A percentile compares a stretch with the other conserved stretches of the same genome.
Conservation (phyloP, 2,888 invertebrate genomes). For the Buathra laborator region DNA sequence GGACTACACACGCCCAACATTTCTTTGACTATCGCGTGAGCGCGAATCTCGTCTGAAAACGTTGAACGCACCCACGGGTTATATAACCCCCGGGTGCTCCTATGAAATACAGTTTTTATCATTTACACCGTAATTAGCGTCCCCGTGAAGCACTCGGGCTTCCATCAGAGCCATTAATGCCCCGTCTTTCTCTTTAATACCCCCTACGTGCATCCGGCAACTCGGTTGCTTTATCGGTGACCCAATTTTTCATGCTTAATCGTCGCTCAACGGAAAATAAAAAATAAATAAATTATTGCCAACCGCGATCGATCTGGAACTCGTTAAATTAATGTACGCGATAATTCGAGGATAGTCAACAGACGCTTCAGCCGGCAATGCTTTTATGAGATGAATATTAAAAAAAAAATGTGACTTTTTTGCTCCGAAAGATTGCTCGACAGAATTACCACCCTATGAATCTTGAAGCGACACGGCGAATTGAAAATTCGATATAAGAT, state of each 20-base stretch:
- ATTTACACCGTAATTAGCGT: conserved; percentile 77
- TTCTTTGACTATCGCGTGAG: conserved; percentile 72
- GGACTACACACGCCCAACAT: conserved; percentile 49
- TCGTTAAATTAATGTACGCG: too few species aligned
- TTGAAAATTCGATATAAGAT: too few species aligned
- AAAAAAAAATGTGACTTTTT: too few species aligned
- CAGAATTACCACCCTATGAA: too few species aligned
- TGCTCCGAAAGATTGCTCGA: too few species aligned
- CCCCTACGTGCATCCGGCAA: background rate
- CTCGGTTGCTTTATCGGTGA: conserved; percentile 53
- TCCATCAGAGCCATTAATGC: conserved; percentile 69
- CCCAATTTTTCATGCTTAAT: conserved; percentile 57
- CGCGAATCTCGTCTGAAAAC: conserved; percentile 55
- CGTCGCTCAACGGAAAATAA: background rate
- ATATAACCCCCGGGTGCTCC: conserved; percentile 46
- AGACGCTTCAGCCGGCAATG: too few species aligned
- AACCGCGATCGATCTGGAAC: too few species aligned
- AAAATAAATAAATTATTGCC: conserved; percentile 26
- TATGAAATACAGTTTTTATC: conserved; percentile 72
- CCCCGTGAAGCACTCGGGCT: conserved; percentile 69
- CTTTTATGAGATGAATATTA: too few species aligned
- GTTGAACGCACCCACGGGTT: conserved; percentile 29
- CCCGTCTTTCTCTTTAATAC: conserved; percentile 43
- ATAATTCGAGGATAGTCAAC: too few species aligned
- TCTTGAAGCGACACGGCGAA: too few species aligned